These are phyloP conservation scores for Lateolabrax maculatus DNA, from an alignment of 2,797 vertebrate species.

Conservation along the genomic window DNA sequence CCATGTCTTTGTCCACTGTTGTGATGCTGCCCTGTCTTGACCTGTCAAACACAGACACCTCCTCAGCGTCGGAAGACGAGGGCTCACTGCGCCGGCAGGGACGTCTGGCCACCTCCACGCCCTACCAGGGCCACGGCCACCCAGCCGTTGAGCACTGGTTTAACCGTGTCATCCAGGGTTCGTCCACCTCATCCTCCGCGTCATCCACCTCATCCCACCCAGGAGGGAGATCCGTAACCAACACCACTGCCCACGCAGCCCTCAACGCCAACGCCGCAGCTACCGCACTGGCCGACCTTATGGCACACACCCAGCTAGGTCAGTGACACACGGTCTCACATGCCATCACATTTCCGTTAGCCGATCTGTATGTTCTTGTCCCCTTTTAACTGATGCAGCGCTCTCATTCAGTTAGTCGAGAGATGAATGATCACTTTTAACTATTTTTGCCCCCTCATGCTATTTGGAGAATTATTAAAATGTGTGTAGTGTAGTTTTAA, in stretches of 20 bases:
- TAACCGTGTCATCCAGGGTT: constrained; percentile 95
- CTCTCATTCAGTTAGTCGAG: not conserved
- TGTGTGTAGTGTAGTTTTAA: not conserved
- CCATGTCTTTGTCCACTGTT: constrained; percentile 58
- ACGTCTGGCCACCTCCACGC: constrained; percentile 90
- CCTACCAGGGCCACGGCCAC: constrained; percentile 92
- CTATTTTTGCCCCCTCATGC: not conserved
- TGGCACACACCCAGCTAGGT: constrained; percentile 95
- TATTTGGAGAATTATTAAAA: not conserved
- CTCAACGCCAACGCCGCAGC: constrained; percentile 89
- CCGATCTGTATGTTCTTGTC: not conserved
- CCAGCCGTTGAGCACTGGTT: constrained; percentile 95
- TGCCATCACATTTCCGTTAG: not conserved
- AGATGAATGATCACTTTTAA: constrained; percentile 1
- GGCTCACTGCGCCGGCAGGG: constrained; percentile 93
- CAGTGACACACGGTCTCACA: constrained; percentile 80
- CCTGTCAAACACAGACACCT: constrained; percentile 93
- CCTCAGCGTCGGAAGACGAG: constrained; percentile 98
- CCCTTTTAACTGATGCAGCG: constrained; percentile 7
- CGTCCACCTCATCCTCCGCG: constrained; percentile 97
- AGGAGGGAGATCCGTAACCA: constrained; percentile 90
- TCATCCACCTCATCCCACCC: constrained; percentile 98
- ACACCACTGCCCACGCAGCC: constrained; percentile 89
- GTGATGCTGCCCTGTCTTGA: constrained; percentile 70
- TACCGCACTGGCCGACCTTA: constrained; percentile 91